phyloP scores from a whole-genome alignment of 64 coral and sea anemone genomes.

The Porites australiensis region DNA sequence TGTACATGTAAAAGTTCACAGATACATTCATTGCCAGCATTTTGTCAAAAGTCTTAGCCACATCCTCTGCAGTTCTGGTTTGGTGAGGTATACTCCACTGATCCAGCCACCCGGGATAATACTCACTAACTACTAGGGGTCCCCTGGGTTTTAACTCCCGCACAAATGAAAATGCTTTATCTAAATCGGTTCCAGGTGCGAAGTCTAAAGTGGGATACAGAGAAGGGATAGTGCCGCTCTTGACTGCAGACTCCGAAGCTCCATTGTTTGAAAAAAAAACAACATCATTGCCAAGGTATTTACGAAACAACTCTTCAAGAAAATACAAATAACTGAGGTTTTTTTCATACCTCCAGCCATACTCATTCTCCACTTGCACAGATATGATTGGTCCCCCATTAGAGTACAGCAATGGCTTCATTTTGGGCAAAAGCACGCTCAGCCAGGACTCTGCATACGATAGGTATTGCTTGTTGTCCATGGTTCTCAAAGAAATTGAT shows the following conservation, averaged over 20 bases:
- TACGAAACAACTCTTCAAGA: constrained; percentile 68
- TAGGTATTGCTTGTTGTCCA: constrained; percentile 59
- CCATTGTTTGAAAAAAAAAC: constrained; percentile 81
- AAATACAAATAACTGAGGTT: constrained; percentile 53
- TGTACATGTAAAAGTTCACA: constrained; percentile 91
- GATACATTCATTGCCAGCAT: no score
- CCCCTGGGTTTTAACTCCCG: constrained; percentile 76
- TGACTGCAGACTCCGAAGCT: constrained; percentile 13
- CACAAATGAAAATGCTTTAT: constrained; percentile 65
- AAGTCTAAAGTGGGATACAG: constrained; percentile 83
- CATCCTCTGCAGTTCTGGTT: constrained; percentile 16
- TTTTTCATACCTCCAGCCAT: constrained; percentile 61
- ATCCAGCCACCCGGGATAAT: constrained; percentile 88
- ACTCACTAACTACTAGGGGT: constrained; percentile 87
- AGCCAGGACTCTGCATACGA: constrained; percentile 70
- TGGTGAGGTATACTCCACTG: constrained; percentile 79
- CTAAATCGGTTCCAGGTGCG: constrained; percentile 47
- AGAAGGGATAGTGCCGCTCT: constrained; percentile 76
- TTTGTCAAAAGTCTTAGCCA: constrained; percentile 42
- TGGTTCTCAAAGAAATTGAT: constrained; percentile 75
- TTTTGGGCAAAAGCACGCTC: constrained; percentile 73
- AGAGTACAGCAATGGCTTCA: constrained; percentile 85
- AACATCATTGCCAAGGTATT: constrained; percentile 68
- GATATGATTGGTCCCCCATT: not conserved
- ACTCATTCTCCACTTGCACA: constrained; percentile 72